These are phyloP conservation scores for Chitala chitala DNA, from an alignment of 2,113 vertebrate species.

Conservation along the genomic window DNA sequence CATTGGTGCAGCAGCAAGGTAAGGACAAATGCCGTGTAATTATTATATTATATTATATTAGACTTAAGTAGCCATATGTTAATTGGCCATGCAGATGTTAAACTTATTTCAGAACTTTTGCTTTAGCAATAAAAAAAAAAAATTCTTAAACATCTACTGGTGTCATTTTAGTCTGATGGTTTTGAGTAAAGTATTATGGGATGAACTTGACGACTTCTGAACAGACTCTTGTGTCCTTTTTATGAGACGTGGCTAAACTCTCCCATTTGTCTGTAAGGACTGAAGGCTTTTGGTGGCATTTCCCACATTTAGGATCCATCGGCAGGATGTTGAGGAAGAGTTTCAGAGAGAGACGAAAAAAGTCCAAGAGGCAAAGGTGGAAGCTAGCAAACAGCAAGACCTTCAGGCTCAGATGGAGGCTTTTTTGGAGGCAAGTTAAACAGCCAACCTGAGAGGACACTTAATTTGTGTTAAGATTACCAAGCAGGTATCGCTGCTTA, in stretches of 20 bases:
- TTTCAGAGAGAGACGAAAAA: constrained; percentile 49
- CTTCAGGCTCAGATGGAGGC: constrained; percentile 57
- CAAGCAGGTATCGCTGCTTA: background rate
- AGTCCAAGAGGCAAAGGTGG: constrained; percentile 45
- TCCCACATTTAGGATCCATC: constrained; percentile 48
- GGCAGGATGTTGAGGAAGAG: constrained; percentile 59
- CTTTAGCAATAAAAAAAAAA: too few species aligned
- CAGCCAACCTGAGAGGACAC: background rate
- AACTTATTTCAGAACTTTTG: too few species aligned
- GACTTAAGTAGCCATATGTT: too few species aligned
- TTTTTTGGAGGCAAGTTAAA: constrained; percentile 53
- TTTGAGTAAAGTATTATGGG: too few species aligned
- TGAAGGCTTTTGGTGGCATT: background rate
- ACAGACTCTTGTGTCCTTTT: too few species aligned
- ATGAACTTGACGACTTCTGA: too few species aligned
- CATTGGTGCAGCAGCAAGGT: constrained; percentile 58
- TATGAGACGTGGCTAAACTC: too few species aligned
- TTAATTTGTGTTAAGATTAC: background rate
- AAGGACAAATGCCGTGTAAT: too few species aligned
- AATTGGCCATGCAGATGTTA: too few species aligned
- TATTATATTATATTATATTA: background rate
- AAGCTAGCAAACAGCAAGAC: constrained; percentile 52
- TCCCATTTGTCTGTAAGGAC: too few species aligned
- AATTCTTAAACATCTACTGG: too few species aligned
- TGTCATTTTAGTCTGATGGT: too few species aligned